Conservation (phyloP, 2,888 invertebrate species). For the Ophioninae sp. region DNA sequence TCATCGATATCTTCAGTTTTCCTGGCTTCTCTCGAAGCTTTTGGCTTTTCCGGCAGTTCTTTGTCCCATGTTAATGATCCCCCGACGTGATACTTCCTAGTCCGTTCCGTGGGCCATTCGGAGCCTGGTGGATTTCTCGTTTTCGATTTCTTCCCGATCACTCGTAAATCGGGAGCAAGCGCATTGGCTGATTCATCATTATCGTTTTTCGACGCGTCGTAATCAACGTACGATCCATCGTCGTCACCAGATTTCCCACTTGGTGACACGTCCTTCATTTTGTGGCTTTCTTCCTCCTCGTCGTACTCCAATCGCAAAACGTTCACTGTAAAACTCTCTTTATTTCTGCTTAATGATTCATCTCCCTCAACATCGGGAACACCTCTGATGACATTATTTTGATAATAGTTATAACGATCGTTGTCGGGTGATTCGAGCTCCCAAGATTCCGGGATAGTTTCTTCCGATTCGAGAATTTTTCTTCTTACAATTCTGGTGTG, state of each 20-base stretch:
- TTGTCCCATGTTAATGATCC: constrained; percentile 70
- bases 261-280: constrained; percentile 52
- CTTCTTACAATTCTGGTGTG: constrained; percentile 29
- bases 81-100: constrained; percentile 67
- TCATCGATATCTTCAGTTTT: constrained; percentile 8
- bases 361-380: constrained; percentile 35
- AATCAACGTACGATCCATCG: not conserved
- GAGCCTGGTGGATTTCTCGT: constrained; percentile 62
- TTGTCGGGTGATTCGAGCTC: constrained; percentile 43
- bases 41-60: constrained; percentile 55
- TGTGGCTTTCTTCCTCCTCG: constrained; percentile 62
- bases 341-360: constrained; percentile 15
- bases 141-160: constrained; percentile 32
- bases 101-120: constrained; percentile 70
- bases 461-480: constrained; percentile 53
- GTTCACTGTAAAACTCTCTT: constrained; percentile 65
- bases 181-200: constrained; percentile 19
- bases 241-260: constrained; percentile 49
- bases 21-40: constrained; percentile 16
- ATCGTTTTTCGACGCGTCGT: not conserved
- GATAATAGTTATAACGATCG: constrained; percentile 44
- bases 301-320: constrained; percentile 65
- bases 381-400: constrained; percentile 35
- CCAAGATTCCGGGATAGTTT: constrained; percentile 38
- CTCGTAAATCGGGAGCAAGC: not conserved